Conservation (phyloP, 2,113 vertebrate species). For the Salvelinus namaycush region DNA sequence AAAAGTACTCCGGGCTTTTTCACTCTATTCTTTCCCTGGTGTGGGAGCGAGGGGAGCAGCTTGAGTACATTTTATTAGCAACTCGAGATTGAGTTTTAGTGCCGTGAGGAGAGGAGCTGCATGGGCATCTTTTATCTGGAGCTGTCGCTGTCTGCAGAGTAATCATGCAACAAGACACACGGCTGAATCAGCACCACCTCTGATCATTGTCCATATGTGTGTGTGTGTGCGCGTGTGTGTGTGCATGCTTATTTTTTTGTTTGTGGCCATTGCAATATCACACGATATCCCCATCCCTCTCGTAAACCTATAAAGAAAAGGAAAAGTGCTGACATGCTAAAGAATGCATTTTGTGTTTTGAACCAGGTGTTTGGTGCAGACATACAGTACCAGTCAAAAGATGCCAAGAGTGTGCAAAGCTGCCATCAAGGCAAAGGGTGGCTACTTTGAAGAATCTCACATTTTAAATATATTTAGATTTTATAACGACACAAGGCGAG, state of each 20-base stretch:
- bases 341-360: background rate
- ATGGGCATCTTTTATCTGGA: conserved; percentile 17
- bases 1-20: background rate
- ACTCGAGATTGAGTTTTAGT: conserved; percentile 47
- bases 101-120: conserved; percentile 2
- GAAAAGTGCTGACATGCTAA: background rate
- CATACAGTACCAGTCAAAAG: background rate
- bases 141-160: conserved; percentile 25
- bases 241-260: background rate
- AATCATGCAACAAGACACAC: conserved; percentile 44
- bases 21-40: background rate
- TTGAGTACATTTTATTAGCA: conserved; percentile 46
- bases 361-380: background rate
- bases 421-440: too few relatives aligned
- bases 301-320: background rate
- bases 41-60: conserved; percentile 18
- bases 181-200: conserved; percentile 49
- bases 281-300: background rate
- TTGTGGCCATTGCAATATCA: conserved; percentile 5
- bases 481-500: too few relatives aligned
- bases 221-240: background rate
- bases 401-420: too few relatives aligned
- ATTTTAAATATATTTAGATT: too few relatives aligned
- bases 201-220: conserved; percentile 18
- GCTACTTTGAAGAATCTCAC: too few relatives aligned